Conservation (phyloP, 2,113 vertebrate genomes). For the Mugil cephalus region DNA sequence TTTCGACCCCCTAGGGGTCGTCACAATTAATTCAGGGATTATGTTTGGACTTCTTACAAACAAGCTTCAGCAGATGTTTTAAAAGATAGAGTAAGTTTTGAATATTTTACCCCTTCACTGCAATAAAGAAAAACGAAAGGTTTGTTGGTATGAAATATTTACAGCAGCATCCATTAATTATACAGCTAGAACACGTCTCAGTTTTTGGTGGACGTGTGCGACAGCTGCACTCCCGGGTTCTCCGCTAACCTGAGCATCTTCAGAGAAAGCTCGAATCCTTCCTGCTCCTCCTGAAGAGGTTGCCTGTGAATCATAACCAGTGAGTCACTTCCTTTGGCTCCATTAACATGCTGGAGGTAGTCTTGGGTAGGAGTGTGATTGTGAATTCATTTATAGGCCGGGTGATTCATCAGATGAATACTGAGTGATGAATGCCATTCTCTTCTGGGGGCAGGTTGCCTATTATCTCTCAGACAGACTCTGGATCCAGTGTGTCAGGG, state of each 20-base stretch:
- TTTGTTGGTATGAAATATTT: too few species aligned
- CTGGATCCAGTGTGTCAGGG: constrained; percentile 5
- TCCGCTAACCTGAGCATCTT: constrained; percentile 14
- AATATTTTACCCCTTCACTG: too few species aligned
- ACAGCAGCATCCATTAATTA: too few species aligned
- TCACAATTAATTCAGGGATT: too few species aligned
- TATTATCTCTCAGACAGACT: constrained; percentile 38
- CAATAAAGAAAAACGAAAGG: too few species aligned
- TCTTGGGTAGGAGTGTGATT: constrained; percentile 62
- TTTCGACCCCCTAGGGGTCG: too few species aligned
- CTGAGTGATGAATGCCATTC: constrained; percentile 51
- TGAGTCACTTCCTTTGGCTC: constrained; percentile 71
- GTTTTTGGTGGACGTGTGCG: background rate
- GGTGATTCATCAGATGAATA: constrained; percentile 70
- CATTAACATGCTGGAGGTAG: constrained; percentile 63
- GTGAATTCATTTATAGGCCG: constrained; percentile 68
- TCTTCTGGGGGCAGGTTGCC: constrained; percentile 38
- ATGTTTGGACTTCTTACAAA: too few species aligned
- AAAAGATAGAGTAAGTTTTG: too few species aligned
- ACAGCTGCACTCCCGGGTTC: background rate
- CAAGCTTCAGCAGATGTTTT: too few species aligned
- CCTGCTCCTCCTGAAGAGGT: constrained; percentile 34
- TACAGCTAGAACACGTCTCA: too few species aligned
- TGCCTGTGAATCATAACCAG: constrained; percentile 60
- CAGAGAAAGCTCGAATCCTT: constrained; percentile 29